Base-by-base conservation (phyloP, 2,888 invertebrate genomes). In the Drosophila ustulata region DNA sequence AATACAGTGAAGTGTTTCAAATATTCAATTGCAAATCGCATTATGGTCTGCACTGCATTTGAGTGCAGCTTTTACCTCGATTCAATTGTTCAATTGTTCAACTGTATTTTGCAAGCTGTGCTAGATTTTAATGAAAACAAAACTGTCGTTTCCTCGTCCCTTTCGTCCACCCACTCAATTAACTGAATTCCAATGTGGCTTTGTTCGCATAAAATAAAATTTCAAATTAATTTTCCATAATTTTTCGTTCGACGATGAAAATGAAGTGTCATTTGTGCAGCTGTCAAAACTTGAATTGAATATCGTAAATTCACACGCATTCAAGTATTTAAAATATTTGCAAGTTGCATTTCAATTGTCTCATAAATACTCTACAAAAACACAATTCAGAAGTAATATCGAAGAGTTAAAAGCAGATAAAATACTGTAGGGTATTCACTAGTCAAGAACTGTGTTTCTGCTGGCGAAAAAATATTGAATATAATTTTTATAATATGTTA, bases 161-260 rank as follows among this genome's bases (percentile, higher is more conserved):
- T 18, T 13, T 3, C 18, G 9, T 1, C 43, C n/a, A 32, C 11
- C 11, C 18, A 6, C 23, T 30, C 55, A 58, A 63, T 66, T 56
- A 66, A 61, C 47, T 26, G 7, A 26, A 43, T 4, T 34, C 18
- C 26, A 32, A 39, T 32, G 18, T 30, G 37, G 11, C 30, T 28
- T 13, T 26, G 11, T 3, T 8, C 4, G 2, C 37, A 45, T 32
- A 46, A 46, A 61, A 52, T 32, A 6, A 25, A 66, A 62, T 59
- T 77, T 43, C 28, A 25, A 65, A 76, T 68, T 43, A 68, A 68
- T 66, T 76, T 72, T 32, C 34, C 47, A 72, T 68, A 68, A 68
- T 65, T 58, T 52, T 39, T 23, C n/a, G 55, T 26, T 26, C 6
- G 34, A 34, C 26, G 43, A 39, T 45, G 41, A 25, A 70, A 55